Percentiles rank a stretch among this genome's conserved stretches.
These are phyloP conservation scores for Stegana nigrithorax DNA, from an alignment of 2,888 invertebrate species.

Conservation along the genomic window DNA sequence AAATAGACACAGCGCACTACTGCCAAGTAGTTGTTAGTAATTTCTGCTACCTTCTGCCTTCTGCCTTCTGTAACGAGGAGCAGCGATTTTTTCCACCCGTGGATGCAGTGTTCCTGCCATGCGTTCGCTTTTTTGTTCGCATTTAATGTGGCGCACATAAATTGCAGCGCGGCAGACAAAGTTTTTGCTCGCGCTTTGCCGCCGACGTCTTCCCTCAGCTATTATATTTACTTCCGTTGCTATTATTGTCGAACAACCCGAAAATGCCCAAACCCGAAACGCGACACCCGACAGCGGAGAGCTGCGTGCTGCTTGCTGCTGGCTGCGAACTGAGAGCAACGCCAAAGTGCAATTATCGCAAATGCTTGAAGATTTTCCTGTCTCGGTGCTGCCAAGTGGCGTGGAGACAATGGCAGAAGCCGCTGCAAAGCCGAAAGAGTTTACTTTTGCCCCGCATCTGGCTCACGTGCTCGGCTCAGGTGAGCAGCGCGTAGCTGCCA, in stretches of 20 bases:
- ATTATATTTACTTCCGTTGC: conserved; percentile 33
- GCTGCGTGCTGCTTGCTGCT: background rate
- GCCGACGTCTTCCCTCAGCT: too few relatives aligned
- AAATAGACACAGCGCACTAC: too few relatives aligned
- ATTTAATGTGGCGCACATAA: conserved; percentile 25
- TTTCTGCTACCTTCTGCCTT: too few relatives aligned
- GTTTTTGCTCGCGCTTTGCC: too few relatives aligned
- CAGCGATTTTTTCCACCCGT: too few relatives aligned
- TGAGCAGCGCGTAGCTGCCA: too few relatives aligned
- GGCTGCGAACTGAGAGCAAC: conserved; percentile 36
- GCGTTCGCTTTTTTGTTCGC: background rate
- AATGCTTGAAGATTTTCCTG: conserved; percentile 60
- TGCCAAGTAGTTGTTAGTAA: too few relatives aligned
- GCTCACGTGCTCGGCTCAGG: conserved; percentile 36
- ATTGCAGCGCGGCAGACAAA: conserved; percentile 28
- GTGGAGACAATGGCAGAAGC: background rate
- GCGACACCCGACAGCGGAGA: background rate
- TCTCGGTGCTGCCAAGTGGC: background rate
- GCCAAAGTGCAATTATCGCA: conserved; percentile 64
- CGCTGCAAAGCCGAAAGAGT: conserved; percentile 2
- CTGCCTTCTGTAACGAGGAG: too few relatives aligned
- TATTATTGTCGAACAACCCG: background rate
- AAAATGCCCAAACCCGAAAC: too few relatives aligned
- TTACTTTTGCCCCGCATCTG: background rate
- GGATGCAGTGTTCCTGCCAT: too few relatives aligned